Conservation (phyloP, 2,113 vertebrate species). For the Pelusios castaneus region DNA sequence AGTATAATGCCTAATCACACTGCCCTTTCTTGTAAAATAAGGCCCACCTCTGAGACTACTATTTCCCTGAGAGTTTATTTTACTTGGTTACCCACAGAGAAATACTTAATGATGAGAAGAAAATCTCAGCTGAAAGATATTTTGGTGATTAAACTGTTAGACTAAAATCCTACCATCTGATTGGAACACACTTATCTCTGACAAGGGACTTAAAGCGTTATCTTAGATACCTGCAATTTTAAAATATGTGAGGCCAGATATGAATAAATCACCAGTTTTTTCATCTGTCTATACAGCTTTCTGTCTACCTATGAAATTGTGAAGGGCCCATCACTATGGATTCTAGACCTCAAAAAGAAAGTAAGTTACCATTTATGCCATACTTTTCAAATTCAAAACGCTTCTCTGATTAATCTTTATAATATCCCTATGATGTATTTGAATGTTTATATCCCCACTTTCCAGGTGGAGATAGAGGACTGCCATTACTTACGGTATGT, state of each 20-base stretch:
- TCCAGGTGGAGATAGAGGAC: not conserved
- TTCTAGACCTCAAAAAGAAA: not conserved
- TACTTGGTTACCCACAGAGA: constrained; percentile 33
- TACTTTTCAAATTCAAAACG: not conserved
- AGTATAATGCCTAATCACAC: not conserved
- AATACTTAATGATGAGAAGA: constrained; percentile 38
- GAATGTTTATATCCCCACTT: not conserved
- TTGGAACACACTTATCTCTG: constrained; percentile 35
- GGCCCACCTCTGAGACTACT: constrained; percentile 12
- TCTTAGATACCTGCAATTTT: constrained; percentile 41
- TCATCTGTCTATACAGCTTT: constrained; percentile 17
- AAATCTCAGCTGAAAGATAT: constrained; percentile 52
- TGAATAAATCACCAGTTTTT: constrained; percentile 26
- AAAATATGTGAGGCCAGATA: constrained; percentile 30
- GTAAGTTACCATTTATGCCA: not conserved
- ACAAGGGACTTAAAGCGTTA: constrained; percentile 26
- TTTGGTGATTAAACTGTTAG: constrained; percentile 36
- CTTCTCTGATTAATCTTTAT: not conserved
- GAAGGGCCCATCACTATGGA: not conserved
- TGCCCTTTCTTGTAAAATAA: constrained; percentile 40
- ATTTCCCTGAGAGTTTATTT: constrained; percentile 17
- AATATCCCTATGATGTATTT: not conserved
- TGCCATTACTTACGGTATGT: not conserved
- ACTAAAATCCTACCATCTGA: constrained; percentile 7
- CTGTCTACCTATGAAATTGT: constrained; percentile 20